Base-by-base conservation (phyloP, 2,888 invertebrate genomes). In the Cantharis rufa region DNA sequence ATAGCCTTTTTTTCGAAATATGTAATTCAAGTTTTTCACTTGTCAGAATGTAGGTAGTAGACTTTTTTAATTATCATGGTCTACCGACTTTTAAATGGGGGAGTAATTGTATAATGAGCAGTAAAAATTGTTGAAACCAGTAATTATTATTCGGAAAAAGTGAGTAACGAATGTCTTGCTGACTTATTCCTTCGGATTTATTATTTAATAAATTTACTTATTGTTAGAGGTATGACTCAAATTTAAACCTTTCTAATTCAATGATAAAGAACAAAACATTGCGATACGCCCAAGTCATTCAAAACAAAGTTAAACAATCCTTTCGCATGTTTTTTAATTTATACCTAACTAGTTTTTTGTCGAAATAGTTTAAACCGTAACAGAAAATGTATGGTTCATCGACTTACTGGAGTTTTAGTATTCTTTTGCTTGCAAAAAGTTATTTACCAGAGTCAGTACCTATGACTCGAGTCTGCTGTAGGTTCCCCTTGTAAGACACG, bases 211-310 rank as follows among this genome's bases (percentile, higher is more conserved):
- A 21, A 68, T 72, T 72, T 61, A 61, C 66, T 32, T 24, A 24
- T 24, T 24, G 24, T 9, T 66, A n/a, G n/a, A n/a, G 11, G 10
- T 48, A 68, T 72, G 72, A 72, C 72, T 72, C 72, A 72, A 72
- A 72, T 72, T 21, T 61, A 15, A 21, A 68, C 61, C 11, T 32
- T 15, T n/a, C 48, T n/a, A 21, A n/a, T 48, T 48, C 70, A 72
- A 72, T n/a, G 66, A 61, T 61, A 68, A 68, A 72, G 68, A 72
- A 72, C 68, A 48, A 48, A 48, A 48, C 48, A 48, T n/a, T 48
- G n/a, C 48, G 48, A n/a, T 7, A 48, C 48, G 5, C 7, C 32
- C 4, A 48, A 48, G 48, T 48, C 4, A n/a, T 48, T 5, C 13
- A n/a, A 48, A n/a, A n/a, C n/a, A n/a, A n/a, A n/a, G n/a, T 2